Evolutionary conservation across 1,140 invertebrate species (phyloP).

Genomic region (Tetragnatha versicolor): DNA sequence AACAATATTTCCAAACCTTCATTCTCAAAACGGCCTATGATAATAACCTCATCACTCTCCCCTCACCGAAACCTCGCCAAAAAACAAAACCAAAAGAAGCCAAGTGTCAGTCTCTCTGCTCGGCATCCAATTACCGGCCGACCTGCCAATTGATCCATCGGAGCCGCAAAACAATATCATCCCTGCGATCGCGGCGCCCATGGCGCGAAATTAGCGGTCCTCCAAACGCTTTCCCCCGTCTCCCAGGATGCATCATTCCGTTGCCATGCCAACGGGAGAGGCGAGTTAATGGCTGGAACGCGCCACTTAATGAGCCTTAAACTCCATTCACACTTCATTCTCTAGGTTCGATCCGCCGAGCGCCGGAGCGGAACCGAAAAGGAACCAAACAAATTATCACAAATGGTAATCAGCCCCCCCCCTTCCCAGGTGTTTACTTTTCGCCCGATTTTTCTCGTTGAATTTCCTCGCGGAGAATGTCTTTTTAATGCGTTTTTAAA

Average conservation of each 20-base stretch:
- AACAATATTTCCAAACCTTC: no score
- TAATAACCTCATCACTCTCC: no score
- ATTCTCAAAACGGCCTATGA: no score
- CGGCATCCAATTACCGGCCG: no score
- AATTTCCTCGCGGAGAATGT: not conserved
- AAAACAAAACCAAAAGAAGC: no score
- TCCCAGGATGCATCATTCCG: slow-evolving; percentile 19
- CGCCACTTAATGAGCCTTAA: slow-evolving; percentile 51
- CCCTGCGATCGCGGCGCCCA: no score
- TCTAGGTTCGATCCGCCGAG: slow-evolving; percentile 23
- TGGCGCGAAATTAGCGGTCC: not conserved
- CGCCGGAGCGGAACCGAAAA: slow-evolving; percentile 49
- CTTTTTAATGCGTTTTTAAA: slow-evolving; percentile 41
- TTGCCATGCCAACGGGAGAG: slow-evolving; percentile 38
- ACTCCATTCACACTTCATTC: slow-evolving; percentile 54
- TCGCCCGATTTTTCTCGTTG: slow-evolving; percentile 7
- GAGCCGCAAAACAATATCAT: no score
- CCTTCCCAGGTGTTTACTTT: slow-evolving; percentile 14
- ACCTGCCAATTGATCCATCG: no score
- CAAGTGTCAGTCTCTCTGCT: no score
- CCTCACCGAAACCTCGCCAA: no score
- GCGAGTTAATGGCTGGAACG: slow-evolving; percentile 43
- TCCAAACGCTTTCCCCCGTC: slow-evolving; percentile 21
- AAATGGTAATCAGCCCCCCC: slow-evolving; percentile 24
- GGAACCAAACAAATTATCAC: slow-evolving; percentile 53